Percentiles rank a stretch among this genome's conserved stretches.
These are phyloP conservation scores for Clinocottus analis DNA, from an alignment of 2,113 vertebrate species.

Conservation along the genomic window DNA sequence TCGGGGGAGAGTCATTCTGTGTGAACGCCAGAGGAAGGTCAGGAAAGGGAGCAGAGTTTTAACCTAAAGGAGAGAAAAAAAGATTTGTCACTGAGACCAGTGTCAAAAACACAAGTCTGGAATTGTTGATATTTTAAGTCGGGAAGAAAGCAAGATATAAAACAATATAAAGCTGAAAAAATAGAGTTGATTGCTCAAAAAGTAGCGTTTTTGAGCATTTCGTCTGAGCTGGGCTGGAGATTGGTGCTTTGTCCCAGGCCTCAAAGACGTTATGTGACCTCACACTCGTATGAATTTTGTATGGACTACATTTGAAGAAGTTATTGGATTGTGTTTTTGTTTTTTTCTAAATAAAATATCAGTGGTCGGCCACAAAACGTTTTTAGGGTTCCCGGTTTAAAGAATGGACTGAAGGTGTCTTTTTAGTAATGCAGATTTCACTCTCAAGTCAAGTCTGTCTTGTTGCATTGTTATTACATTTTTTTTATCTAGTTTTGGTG, in stretches of 20 bases:
- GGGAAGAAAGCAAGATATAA: neutral
- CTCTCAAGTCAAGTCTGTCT: too few species aligned
- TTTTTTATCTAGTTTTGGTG: neutral
- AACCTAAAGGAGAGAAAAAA: conserved; percentile 1
- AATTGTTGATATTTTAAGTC: neutral
- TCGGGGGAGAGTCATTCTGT: conserved; percentile 17
- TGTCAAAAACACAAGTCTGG: neutral
- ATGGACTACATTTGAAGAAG: too few species aligned
- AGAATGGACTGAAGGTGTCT: too few species aligned
- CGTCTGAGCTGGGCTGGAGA: neutral
- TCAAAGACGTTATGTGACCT: neutral
- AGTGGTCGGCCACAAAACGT: neutral
- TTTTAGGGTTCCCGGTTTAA: neutral
- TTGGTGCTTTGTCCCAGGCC: neutral
- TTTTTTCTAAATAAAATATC: too few species aligned
- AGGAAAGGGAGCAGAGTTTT: neutral
- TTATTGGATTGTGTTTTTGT: too few species aligned
- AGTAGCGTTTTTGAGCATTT: neutral
- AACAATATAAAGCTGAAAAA: neutral
- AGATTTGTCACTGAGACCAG: neutral
- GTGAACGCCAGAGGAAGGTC: conserved; percentile 13
- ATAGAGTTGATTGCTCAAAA: neutral
- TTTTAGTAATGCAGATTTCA: neutral
- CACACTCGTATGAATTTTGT: too few species aligned
- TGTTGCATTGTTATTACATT: neutral